A percentile compares a stretch with the other conserved stretches of the same genome.
phyloP scores from a whole-genome alignment of 2,888 invertebrate genomes.

The Acanthosepion esculentum region DNA sequence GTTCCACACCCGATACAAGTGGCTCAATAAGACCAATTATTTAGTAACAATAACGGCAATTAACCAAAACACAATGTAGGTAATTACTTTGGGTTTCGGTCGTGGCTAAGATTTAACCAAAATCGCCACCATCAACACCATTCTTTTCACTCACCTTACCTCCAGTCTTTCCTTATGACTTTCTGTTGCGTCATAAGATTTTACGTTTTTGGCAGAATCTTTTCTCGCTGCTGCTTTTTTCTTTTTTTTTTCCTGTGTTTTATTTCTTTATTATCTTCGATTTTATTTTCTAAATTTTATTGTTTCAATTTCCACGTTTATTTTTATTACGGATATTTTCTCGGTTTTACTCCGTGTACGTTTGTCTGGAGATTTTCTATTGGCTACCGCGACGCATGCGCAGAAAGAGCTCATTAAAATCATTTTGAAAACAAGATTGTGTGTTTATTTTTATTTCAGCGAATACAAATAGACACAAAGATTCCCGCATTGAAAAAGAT shows the following conservation, averaged over 20 bases:
- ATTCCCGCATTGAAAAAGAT: too few species aligned
- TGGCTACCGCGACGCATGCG: background rate
- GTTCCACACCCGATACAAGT: background rate
- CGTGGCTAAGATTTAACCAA: background rate
- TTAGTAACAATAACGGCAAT: background rate
- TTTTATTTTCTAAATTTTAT: background rate
- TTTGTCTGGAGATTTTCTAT: too few species aligned
- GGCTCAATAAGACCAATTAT: background rate
- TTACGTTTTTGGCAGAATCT: background rate
- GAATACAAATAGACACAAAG: too few species aligned
- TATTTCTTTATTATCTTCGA: background rate
- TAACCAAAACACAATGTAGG: conserved; percentile 9
- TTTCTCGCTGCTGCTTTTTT: background rate
- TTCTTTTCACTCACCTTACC: background rate
- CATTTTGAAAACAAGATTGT: background rate
- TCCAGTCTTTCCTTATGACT: background rate
- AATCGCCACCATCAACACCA: background rate
- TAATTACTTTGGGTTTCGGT: background rate
- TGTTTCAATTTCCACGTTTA: background rate
- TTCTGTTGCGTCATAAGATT: background rate
- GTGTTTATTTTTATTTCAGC: background rate
- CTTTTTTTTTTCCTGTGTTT: background rate
- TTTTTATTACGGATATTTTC: background rate
- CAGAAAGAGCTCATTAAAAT: background rate
- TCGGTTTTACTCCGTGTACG: background rate